Base-by-base conservation (phyloP, 30 jellyfish, hydroid and myxozoan genomes). In the Nemopilema nomurai region DNA sequence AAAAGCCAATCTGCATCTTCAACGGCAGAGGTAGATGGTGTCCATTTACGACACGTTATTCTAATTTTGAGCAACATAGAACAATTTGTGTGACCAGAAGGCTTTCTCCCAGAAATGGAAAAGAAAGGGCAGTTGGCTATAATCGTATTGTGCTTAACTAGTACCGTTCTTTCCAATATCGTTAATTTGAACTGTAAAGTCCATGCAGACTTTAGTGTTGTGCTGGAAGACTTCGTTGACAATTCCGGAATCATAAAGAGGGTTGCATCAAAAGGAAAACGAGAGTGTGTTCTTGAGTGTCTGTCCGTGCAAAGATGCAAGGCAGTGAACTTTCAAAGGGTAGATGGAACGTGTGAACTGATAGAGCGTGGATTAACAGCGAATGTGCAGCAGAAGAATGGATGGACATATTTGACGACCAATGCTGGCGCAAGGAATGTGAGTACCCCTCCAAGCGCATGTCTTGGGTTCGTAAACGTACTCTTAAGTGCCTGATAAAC, bases 201-300 rank as follows among this genome's bases (percentile, higher is more conserved):
- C 29, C 29, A 18, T 0, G 77, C 77, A 8, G 77, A 67, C 29
- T 67, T 67, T 23, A 67, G 49, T 52, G 29, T 67, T 0, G 32
- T 67, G 13, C 77, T 67, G 20, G 16, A 67, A 0, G 29, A 67
- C 29, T 0, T 67, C 4, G 24, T 0, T 22, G 77, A 67, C 29
- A 21, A 24, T 22, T 50, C 52, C 8, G 26, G 52, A n/a, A 67
- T 0, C 0, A 24, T 82, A n/a, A 82, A 82, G 25, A 82, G 80
- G 22, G 23, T 82, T 4, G 31, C 66, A 26, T 71, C 28, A 17
- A 82, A 82, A 53, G 70, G 81, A n/a, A 32, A 31, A 32, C 71
- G 85, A 18, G 26, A 82, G 51, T 82, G 91, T 31, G 74, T 51
- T 16, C 70, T 82, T 27, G 79, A 68, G n/a, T 82, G 91, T 67